These are phyloP conservation scores for Dromius quadrimaculatus DNA, from an alignment of 2,888 invertebrate species.

Conservation along the genomic window DNA sequence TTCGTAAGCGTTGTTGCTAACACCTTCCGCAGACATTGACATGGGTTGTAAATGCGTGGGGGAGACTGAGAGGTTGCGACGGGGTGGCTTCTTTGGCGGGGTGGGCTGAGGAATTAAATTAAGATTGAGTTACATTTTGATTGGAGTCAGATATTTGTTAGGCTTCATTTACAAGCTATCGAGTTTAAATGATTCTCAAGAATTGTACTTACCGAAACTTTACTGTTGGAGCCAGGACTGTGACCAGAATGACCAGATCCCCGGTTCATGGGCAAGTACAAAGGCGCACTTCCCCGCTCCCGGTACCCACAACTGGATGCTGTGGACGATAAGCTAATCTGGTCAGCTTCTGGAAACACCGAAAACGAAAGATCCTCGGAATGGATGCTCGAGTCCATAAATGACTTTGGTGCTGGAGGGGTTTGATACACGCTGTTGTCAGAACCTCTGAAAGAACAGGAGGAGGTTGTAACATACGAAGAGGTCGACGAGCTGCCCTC, in stretches of 20 bases:
- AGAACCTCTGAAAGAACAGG: slow-evolving; percentile 69
- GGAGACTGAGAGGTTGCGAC: slow-evolving; percentile 86
- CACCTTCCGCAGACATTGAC: slow-evolving; percentile 70
- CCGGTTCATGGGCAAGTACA: slow-evolving; percentile 73
- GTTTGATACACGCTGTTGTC: slow-evolving; percentile 72
- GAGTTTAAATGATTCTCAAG: too few species aligned
- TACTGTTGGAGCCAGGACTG: slow-evolving; percentile 72
- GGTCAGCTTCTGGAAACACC: slow-evolving; percentile 71
- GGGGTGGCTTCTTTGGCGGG: slow-evolving; percentile 90
- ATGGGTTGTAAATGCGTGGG: slow-evolving; percentile 80
- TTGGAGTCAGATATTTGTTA: background rate
- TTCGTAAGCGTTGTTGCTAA: slow-evolving; percentile 75
- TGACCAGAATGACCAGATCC: slow-evolving; percentile 68
- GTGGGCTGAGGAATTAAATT: slow-evolving; percentile 73
- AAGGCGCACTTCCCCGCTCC: slow-evolving; percentile 66
- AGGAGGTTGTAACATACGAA: slow-evolving; percentile 62
- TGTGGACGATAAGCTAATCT: slow-evolving; percentile 73
- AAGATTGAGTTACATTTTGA: slow-evolving; percentile 19
- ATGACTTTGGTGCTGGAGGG: slow-evolving; percentile 70
- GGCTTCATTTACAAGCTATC: too few species aligned
- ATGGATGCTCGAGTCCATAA: slow-evolving; percentile 71
- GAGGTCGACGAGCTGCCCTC: slow-evolving; percentile 59
- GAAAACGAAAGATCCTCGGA: slow-evolving; percentile 69
- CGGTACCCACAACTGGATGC: slow-evolving; percentile 72
- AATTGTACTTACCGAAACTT: slow-evolving; percentile 72